Evolutionary conservation across 2,888 invertebrate genomes (phyloP).

Genomic region (Rhagonycha lutea): DNA sequence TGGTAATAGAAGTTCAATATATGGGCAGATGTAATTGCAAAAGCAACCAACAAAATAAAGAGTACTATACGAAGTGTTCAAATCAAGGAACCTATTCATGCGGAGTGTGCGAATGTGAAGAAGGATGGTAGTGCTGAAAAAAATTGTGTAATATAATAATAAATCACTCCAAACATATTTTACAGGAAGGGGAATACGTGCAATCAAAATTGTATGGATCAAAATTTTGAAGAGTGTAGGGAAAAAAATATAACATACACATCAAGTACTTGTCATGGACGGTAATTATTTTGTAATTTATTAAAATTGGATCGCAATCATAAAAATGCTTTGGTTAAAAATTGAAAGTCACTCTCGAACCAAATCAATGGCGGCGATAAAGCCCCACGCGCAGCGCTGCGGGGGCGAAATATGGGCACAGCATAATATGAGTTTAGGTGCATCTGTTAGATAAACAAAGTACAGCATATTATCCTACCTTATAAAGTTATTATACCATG

Average conservation of each 20-base stretch:
- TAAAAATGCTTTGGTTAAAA: too few species aligned
- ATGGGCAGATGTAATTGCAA: conserved; percentile 56
- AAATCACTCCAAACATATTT: conserved; percentile 10
- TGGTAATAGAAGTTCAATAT: conserved; percentile 70
- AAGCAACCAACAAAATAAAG: conserved; percentile 69
- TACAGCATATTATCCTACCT: too few species aligned
- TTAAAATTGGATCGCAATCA: background rate
- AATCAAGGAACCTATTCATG: conserved; percentile 61
- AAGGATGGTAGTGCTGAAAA: conserved; percentile 35
- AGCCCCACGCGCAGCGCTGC: too few species aligned
- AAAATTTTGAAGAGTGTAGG: conserved; percentile 40
- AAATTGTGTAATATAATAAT: background rate
- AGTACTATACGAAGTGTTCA: conserved; percentile 47
- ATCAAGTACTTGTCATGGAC: conserved; percentile 38
- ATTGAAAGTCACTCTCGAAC: too few species aligned
- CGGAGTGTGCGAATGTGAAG: conserved; percentile 37
- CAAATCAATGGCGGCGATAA: too few species aligned
- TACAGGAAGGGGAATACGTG: conserved; percentile 62
- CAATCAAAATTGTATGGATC: conserved; percentile 56
- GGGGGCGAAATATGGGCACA: too few species aligned
- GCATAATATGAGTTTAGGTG: too few species aligned
- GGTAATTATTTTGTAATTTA: conserved; percentile 20
- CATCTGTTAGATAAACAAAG: too few species aligned
- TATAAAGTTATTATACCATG: too few species aligned
- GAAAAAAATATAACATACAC: conserved; percentile 35